Base-by-base conservation (phyloP, 2,113 vertebrate species). In the Cochlearius cochlearius region DNA sequence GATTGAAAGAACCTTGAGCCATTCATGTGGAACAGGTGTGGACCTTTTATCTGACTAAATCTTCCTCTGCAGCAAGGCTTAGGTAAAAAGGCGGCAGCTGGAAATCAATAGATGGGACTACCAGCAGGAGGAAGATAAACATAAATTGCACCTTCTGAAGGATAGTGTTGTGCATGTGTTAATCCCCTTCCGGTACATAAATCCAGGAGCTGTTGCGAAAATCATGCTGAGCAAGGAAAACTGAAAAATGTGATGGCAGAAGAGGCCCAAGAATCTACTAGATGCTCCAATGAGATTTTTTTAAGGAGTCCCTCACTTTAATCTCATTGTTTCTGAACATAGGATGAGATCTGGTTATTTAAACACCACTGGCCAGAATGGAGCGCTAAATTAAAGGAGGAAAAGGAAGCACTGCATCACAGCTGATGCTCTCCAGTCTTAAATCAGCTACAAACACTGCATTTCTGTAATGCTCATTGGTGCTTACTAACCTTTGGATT, bases 121-220 rank as follows among this genome's bases (percentile, higher is more conserved):
- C 69, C 86, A 95, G 86, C 73, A 72, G 84, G 60, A 89, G 34
- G 56, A 92, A 96, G 76, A 94, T 60, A 94, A 95, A 91, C 36
- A 88, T 55, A 81, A 80, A 91, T 63, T 88, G 88, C 50, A 92
- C 32, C 68, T 94, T 75, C 55, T 77, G 80, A 87, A 91, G 71
- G 86, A 86, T 3, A 82, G 69, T 9, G 52, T 59, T 72, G 77
- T 82, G 69, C 34, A 34, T 49, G 69, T 60, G 77, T 68, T 92
- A 91, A 94, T 92, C 96, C 77, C 36, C 36, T 78, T 84, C 80
- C 76, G 75, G 60, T 53, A 34, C 5, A 74, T 56, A 75, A 91
- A 89, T 75, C 64, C 77, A 91, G 87, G 34, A 85, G 84, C 49
- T 64, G 15, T 19, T 84, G 76, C 1, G 4, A 55, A 91, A 81